Conservation (phyloP, 1,140 invertebrate genomes). For the Homalodisca vitripennis region DNA sequence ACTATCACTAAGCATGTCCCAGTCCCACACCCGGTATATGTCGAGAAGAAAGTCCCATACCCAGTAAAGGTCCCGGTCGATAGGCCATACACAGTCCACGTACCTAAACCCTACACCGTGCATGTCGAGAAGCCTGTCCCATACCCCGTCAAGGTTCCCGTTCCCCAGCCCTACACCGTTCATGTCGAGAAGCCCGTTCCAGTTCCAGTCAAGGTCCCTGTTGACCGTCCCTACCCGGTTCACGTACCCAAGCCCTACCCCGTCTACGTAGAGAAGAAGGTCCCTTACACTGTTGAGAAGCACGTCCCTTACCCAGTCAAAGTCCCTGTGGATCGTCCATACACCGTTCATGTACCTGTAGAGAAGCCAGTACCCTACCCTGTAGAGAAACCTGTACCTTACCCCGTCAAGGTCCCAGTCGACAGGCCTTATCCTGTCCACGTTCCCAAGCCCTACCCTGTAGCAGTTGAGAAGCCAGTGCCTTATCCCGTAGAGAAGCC, state of each 20-base stretch:
- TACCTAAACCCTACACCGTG: background rate
- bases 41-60: no score
- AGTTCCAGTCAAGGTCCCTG: no score
- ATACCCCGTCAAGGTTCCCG: slow-evolving; percentile 59
- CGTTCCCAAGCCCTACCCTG: slow-evolving; percentile 40
- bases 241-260: no score
- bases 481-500: slow-evolving; percentile 58
- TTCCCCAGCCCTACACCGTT: slow-evolving; percentile 69
- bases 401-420: no score
- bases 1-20: slow-evolving; percentile 55
- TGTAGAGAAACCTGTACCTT: no score
- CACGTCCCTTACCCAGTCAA: slow-evolving; percentile 58
- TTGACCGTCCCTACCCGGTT: no score
- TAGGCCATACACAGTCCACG: slow-evolving; percentile 54
- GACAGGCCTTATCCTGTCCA: no score
- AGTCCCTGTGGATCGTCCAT: slow-evolving; percentile 63
- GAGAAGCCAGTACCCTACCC: no score
- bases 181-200: no score
- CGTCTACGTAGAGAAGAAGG: no score
- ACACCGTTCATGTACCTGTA: no score
- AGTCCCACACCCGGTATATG: slow-evolving; percentile 57
- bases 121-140: slow-evolving; percentile 61
- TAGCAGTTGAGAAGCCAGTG: slow-evolving; percentile 56
- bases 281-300: no score
- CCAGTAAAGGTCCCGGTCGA: slow-evolving; percentile 52